These are phyloP conservation scores for Xenopus tropicalis DNA, from an alignment of 2,113 vertebrate genomes.

Conservation along the genomic window DNA sequence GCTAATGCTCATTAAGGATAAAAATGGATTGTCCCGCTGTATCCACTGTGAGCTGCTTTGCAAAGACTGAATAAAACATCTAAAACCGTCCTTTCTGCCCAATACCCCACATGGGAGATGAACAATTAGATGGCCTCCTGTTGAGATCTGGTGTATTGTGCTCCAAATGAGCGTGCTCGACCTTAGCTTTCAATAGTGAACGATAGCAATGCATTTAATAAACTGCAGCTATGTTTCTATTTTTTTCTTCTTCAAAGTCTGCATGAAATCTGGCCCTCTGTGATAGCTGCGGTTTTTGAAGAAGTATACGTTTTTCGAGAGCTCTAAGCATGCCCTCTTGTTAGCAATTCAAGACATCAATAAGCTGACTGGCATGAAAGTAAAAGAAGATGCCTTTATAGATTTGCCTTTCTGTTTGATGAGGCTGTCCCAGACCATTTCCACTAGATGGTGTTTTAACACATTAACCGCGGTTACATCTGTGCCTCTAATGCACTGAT, in stretches of 20 bases:
- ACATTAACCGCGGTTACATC: no score
- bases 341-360: conserved; percentile 42
- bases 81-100: conserved; percentile 32
- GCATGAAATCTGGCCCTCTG: conserved; percentile 34
- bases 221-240: conserved; percentile 19
- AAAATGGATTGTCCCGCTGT: conserved; percentile 32
- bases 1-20: conserved; percentile 40
- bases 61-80: conserved; percentile 42
- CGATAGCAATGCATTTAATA: conserved; percentile 41
- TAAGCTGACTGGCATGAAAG: conserved; percentile 6
- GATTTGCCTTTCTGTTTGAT: background rate
- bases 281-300: conserved; percentile 38
- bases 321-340: conserved; percentile 32
- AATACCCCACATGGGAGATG: conserved; percentile 30
- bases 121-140: conserved; percentile 39
- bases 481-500: no score
- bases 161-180: conserved; percentile 26
- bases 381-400: background rate
- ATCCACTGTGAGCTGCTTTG: conserved; percentile 37
- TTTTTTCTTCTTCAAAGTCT: background rate
- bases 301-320: conserved; percentile 35
- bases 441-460: background rate
- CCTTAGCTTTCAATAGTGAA: conserved; percentile 45
- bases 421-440: background rate
- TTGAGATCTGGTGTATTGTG: conserved; percentile 47